These are phyloP conservation scores for Cinclus mexicanus DNA, from an alignment of 2,113 vertebrate genomes.

Conservation along the genomic window DNA sequence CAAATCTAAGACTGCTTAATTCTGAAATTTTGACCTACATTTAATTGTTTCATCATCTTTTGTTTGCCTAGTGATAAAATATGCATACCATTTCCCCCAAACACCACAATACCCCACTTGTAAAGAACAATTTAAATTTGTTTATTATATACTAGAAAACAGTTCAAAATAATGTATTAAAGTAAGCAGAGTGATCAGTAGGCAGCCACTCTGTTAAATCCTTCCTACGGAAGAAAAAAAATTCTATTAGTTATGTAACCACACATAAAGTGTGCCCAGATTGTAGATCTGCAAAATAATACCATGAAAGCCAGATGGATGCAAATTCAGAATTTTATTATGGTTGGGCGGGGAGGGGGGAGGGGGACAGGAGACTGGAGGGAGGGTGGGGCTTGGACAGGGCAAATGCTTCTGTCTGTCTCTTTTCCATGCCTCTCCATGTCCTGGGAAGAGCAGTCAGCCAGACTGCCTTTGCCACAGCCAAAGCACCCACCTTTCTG, in stretches of 20 bases:
- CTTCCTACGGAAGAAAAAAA: neutral
- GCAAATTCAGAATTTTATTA: neutral
- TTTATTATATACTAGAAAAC: neutral
- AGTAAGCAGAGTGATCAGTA: neutral
- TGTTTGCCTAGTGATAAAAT: neutral
- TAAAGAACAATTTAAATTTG: neutral
- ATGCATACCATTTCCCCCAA: neutral
- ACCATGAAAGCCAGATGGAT: neutral
- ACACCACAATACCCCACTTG: neutral
- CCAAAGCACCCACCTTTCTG: neutral
- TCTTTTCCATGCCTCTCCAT: neutral
- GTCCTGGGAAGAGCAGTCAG: neutral
- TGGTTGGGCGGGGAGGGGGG: neutral
- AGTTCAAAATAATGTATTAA: neutral
- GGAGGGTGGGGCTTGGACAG: neutral
- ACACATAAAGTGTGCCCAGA: neutral
- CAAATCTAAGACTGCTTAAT: neutral
- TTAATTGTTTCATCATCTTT: accelerated
- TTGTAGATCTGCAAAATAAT: neutral
- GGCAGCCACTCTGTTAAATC: neutral
- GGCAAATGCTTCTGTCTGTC: neutral
- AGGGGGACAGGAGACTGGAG: accelerated
- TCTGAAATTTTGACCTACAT: neutral
- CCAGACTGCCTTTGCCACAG: neutral
- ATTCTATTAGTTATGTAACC: neutral